These are phyloP conservation scores for Pipra filicauda DNA, from an alignment of 2,113 vertebrate genomes.

Conservation along the genomic window DNA sequence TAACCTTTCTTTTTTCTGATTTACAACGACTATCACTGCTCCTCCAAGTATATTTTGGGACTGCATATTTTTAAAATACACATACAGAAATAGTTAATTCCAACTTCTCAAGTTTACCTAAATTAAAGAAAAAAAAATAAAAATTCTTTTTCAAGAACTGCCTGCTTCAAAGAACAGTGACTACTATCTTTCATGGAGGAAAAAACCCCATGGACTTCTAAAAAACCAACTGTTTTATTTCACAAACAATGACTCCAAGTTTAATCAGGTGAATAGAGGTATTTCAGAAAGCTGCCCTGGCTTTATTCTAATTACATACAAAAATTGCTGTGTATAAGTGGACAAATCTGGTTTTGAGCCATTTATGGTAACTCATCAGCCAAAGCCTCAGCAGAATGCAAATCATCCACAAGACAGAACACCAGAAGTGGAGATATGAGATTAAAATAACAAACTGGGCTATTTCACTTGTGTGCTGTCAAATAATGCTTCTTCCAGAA, in stretches of 20 bases:
- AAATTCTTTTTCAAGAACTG: not conserved
- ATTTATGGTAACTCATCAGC: slow-evolving; percentile 20
- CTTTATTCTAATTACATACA: not conserved
- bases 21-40: not conserved
- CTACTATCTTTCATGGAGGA: not conserved
- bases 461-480: slow-evolving; percentile 64
- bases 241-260: not conserved
- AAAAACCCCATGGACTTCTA: not conserved
- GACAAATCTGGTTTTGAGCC: slow-evolving; percentile 23
- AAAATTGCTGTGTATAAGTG: not conserved
- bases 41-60: not conserved
- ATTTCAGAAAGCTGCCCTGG: slow-evolving; percentile 7
- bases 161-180: not conserved
- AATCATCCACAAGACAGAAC: slow-evolving; percentile 22
- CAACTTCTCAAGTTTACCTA: not conserved
- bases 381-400: slow-evolving; percentile 30
- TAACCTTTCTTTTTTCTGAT: not conserved
- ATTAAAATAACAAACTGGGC: slow-evolving; percentile 58
- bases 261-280: slow-evolving; percentile 13
- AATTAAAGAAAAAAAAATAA: not conserved
- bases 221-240: not conserved
- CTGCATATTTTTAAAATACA: not conserved
- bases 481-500: slow-evolving; percentile 70
- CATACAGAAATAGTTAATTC: not conserved
- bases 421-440: slow-evolving; percentile 42